Percentiles rank a stretch among this genome's conserved stretches.
These are phyloP conservation scores for Drosophila melanica DNA, from an alignment of 1,140 invertebrate species.

Conservation along the genomic window DNA sequence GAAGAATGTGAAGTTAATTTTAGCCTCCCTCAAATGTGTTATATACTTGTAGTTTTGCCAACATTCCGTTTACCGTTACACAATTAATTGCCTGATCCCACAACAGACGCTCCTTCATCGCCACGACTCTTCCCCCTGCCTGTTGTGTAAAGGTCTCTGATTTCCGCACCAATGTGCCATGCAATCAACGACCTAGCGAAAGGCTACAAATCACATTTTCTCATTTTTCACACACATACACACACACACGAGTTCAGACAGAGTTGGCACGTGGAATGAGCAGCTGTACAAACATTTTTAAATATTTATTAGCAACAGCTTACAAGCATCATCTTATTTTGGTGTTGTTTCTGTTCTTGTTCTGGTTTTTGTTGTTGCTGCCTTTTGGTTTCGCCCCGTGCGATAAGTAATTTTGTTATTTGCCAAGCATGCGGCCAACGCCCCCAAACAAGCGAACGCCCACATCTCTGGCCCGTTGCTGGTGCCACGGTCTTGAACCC, in stretches of 20 bases:
- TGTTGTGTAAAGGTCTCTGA: conserved; percentile 1
- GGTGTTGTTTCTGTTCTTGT: conserved; percentile 18
- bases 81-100: conserved; percentile 62
- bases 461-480: not conserved
- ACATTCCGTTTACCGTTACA: conserved; percentile 40
- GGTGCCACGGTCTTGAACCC: not conserved
- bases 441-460: conserved; percentile 31
- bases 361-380: conserved; percentile 26
- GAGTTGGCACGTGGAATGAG: conserved; percentile 13
- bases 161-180: conserved; percentile 10
- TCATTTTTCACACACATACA: conserved; percentile 46
- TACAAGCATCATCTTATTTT: conserved; percentile 70
- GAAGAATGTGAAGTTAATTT: not conserved
- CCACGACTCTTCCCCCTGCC: not conserved
- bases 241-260: not conserved
- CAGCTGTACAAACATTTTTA: conserved; percentile 65
- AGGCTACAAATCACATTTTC: conserved; percentile 66
- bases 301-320: conserved; percentile 81
- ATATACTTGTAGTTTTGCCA: conserved; percentile 5
- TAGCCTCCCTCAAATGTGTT: not conserved
- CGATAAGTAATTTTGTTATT: conserved; percentile 81
- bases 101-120: not conserved
- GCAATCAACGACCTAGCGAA: conserved; percentile 20
- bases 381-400: conserved; percentile 35
- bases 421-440: conserved; percentile 69